Evolutionary conservation across 2,888 invertebrate genomes (phyloP).

Genomic region (Dryocosmus kuriphilus): DNA sequence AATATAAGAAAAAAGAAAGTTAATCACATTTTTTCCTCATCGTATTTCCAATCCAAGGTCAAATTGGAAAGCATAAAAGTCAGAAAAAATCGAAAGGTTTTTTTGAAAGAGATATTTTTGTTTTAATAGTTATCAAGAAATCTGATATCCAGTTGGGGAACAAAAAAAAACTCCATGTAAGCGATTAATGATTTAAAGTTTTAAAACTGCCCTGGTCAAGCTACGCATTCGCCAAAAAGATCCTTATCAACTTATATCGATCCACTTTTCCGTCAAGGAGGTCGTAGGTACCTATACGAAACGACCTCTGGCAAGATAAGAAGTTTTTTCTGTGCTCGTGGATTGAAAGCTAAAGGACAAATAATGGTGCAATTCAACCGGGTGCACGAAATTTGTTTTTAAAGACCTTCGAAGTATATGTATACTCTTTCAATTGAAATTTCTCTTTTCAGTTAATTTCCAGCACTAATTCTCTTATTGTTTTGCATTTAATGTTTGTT

Average conservation of each 20-base stretch:
- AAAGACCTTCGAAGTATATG: background rate
- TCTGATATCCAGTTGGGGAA: no score
- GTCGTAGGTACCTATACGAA: background rate
- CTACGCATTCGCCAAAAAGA: slow-evolving; percentile 1
- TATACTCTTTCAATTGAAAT: background rate
- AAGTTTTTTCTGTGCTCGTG: slow-evolving; percentile 11
- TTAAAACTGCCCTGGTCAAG: background rate
- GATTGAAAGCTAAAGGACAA: background rate
- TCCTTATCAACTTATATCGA: slow-evolving; percentile 3
- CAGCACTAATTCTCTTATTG: background rate
- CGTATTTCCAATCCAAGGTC: no score
- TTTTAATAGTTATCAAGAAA: no score
- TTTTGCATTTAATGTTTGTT: no score
- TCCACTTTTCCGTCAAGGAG: background rate
- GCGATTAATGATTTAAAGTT: background rate
- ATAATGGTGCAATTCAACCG: background rate
- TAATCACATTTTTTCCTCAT: no score
- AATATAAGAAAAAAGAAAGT: background rate
- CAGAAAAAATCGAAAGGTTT: no score
- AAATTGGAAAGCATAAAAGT: no score
- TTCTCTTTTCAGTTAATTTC: background rate
- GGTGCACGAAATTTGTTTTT: slow-evolving; percentile 25
- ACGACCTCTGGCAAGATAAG: slow-evolving; percentile 13
- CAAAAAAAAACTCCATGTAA: no score
- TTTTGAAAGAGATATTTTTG: no score